These are phyloP conservation scores for Hemibagrus wyckioides DNA, from an alignment of 2,113 vertebrate genomes.

Conservation along the genomic window DNA sequence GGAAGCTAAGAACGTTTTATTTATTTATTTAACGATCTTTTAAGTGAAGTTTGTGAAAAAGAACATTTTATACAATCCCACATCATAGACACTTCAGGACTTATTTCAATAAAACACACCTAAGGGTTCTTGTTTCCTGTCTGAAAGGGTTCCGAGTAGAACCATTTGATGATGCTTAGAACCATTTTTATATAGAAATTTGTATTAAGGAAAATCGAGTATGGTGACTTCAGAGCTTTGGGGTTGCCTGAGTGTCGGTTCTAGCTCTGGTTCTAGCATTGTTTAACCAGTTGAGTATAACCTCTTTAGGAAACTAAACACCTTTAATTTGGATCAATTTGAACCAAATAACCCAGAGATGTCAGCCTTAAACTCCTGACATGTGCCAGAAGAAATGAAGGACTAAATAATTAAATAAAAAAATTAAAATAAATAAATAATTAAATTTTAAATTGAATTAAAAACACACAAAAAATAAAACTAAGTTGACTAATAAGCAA, in stretches of 20 bases:
- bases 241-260: neutral
- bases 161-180: neutral
- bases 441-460: neutral
- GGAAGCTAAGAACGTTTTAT: too few relatives aligned
- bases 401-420: neutral
- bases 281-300: too few relatives aligned
- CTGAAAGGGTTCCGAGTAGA: neutral
- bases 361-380: neutral
- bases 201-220: neutral
- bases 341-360: neutral
- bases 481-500: neutral
- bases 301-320: neutral
- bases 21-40: too few relatives aligned
- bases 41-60: too few relatives aligned
- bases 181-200: too few relatives aligned
- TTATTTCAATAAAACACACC: too few relatives aligned
- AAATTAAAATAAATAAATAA: neutral
- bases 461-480: neutral
- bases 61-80: too few relatives aligned
- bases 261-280: neutral
- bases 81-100: too few relatives aligned
- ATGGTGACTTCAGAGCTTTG: neutral
- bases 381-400: neutral
- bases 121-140: too few relatives aligned
- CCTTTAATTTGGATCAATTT: neutral